Base-by-base conservation (phyloP, 2,797 vertebrate species). In the Hippocampus kuda region DNA sequence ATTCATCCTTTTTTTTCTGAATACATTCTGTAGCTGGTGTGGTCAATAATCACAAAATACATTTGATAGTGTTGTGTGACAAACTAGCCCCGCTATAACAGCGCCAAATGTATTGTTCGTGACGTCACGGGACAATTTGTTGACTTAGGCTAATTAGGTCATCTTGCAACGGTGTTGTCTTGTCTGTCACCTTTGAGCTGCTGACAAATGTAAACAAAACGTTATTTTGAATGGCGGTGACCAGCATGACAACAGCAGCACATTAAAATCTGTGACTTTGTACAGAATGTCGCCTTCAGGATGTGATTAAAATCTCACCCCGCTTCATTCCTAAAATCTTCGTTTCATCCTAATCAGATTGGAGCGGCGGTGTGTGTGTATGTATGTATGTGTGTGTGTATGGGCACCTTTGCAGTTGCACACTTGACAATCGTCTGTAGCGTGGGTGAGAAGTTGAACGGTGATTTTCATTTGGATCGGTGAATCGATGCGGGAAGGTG, bases 301-400 rank as follows among this genome's bases (percentile, higher is more conserved):
- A 61, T 5, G 22, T 27, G 13, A 41, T 61, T 24, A 77, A 54
- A 78, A 79, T 79, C 80, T 60, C 0, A 70, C 34, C 16, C 11
- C 11, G 13, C 83, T 76, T 83, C 86, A 88, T 88, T 88, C 81
- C 80, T 79, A 0, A 22, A 63, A 4, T 75, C 11, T 10, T 75
- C 30, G 1, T 11, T 12, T 75, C 42, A 1, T 70, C 46, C n/a
- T 72, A 63, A 83, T 82, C 81, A 76, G 76, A 82, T 83, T 4
- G 56, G 15, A 59, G 26, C 34, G 34, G 34, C 34, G 56, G 5
- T 26, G 24, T 26, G 12, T 12, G 10, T 13, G 24, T 30, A 3
- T n/a, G n/a, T n/a, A n/a, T 26, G 2, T 13, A 26, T 12, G 12
- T 5, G 56, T 54, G 53, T 54, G 51, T 54, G 8, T 56, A 4